These are phyloP conservation scores for Todiramphus saurophagus DNA, from an alignment of 2,113 vertebrate genomes.

Conservation along the genomic window DNA sequence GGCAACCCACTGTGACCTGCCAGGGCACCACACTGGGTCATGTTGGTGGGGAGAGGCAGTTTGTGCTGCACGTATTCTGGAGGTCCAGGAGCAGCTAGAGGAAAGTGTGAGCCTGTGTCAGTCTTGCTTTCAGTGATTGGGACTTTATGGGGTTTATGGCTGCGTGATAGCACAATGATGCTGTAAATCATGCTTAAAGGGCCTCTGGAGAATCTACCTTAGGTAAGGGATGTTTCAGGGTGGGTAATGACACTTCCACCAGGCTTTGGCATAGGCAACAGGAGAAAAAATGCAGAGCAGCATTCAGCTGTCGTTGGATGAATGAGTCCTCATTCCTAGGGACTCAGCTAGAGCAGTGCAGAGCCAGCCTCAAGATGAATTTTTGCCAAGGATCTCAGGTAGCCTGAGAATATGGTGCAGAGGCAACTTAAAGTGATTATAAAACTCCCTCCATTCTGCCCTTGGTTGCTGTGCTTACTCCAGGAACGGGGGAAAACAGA, in stretches of 20 bases:
- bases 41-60: not conserved
- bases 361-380: not conserved
- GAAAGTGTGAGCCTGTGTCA: not conserved
- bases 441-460: constrained; percentile 4
- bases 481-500: not conserved
- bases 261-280: not conserved
- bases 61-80: not conserved
- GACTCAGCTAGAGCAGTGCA: not conserved
- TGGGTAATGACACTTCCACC: constrained; percentile 21
- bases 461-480: not conserved
- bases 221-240: constrained; percentile 34
- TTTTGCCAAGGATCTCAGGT: constrained; percentile 37
- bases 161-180: constrained; percentile 21
- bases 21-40: fast-evolving
- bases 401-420: constrained; percentile 46
- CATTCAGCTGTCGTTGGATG: not conserved
- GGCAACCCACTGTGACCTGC: not conserved
- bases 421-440: constrained; percentile 41
- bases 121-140: constrained; percentile 10
- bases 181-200: constrained; percentile 56
- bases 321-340: not conserved
- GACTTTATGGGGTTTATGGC: constrained; percentile 34
- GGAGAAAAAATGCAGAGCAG: constrained; percentile 4
- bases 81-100: not conserved
- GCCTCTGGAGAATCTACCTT: constrained; percentile 23